Evolutionary conservation across 2,888 invertebrate species (phyloP).

Genomic region (Nasonia oneida): DNA sequence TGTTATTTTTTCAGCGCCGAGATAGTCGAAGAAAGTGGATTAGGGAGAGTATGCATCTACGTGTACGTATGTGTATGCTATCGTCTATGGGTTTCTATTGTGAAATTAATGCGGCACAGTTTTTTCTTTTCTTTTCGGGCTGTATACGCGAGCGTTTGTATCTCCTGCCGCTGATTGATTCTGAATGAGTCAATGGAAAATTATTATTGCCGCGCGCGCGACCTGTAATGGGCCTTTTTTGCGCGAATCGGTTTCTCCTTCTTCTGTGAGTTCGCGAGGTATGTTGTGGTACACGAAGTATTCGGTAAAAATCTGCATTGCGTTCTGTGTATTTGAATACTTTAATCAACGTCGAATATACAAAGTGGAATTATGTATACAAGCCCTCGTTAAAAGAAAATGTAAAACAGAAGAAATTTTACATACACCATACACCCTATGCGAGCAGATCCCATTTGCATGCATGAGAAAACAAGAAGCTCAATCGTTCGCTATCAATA

Average conservation of each 20-base stretch:
- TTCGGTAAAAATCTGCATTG: neutral
- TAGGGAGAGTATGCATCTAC: neutral
- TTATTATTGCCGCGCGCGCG: neutral
- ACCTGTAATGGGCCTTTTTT: neutral
- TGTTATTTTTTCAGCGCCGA: neutral
- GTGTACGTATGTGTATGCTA: neutral
- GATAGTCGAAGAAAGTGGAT: constrained; percentile 6
- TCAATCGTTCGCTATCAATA: neutral
- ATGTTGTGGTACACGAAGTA: neutral
- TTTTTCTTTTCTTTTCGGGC: neutral
- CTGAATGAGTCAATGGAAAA: constrained; percentile 12
- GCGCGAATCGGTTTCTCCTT: neutral
- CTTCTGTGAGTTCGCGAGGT: neutral
- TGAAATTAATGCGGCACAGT: constrained; percentile 11
- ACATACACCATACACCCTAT: neutral
- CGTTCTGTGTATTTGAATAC: neutral
- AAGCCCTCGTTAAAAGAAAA: neutral
- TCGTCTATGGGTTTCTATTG: neutral
- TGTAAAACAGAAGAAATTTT: neutral
- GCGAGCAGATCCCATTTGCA: neutral
- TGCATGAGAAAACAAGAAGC: neutral
- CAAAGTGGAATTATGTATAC: neutral
- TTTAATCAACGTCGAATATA: neutral
- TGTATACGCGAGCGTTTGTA: neutral
- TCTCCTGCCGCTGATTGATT: neutral